phyloP scores from a whole-genome alignment of 2,113 vertebrate genomes.

The Macaca fascicularis region T2T-MFA8v1.1 NC_088379.1:121077001-121077500 shows the following conservation, averaged over 20 bases:
- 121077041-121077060: not conserved
- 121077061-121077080: not conserved
- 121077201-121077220: no score
- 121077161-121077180: not conserved
- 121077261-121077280: not conserved
- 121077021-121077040: not conserved
- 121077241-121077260: no score
- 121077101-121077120: not conserved
- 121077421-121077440: not conserved
- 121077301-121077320: not conserved
- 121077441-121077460: not conserved
- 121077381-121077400: not conserved
- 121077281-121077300: not conserved
- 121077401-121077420: not conserved
- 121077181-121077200: no score
- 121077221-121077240: no score
- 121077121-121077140: not conserved
- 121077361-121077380: not conserved
- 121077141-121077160: not conserved
- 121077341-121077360: not conserved
- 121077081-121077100: not conserved
- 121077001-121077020: not conserved
- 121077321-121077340: not conserved
- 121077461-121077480: not conserved
- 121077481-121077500: not conserved